These are phyloP conservation scores for Ceratothoa steindachneri DNA, from an alignment of 2,888 invertebrate species.

Conservation along the genomic window DNA sequence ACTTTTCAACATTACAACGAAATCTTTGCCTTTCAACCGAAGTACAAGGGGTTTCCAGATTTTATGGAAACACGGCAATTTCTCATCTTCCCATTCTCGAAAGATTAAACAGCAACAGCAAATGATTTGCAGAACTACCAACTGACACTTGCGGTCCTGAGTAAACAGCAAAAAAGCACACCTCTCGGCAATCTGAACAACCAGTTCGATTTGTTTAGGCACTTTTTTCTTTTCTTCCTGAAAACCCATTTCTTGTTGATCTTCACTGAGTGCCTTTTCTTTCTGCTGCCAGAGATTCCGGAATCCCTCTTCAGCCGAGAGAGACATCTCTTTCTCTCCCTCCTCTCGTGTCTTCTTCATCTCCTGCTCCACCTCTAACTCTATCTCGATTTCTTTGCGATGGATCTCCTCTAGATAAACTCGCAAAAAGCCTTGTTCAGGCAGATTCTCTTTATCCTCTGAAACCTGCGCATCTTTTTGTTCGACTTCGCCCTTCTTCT, in stretches of 20 bases:
- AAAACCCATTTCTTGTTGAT: neutral
- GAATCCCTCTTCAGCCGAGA: neutral
- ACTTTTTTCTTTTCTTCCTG: conserved; percentile 9
- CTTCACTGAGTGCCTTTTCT: neutral
- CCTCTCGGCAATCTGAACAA: conserved; percentile 28
- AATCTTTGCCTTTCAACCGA: conserved; percentile 25
- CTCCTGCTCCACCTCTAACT: conserved; percentile 9
- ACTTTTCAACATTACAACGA: conserved; percentile 20
- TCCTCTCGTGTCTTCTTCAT: conserved; percentile 8
- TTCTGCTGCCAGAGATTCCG: neutral
- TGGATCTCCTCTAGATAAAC: neutral
- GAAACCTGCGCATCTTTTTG: neutral
- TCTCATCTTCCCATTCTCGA: conserved; percentile 23
- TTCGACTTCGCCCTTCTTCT: neutral
- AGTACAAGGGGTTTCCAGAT: conserved; percentile 38
- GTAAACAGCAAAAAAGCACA: conserved; percentile 27
- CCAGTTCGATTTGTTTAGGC: conserved; percentile 25
- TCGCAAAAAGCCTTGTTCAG: neutral
- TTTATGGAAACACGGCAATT: conserved; percentile 33
- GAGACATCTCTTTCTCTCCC: neutral
- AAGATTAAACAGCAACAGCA: conserved; percentile 22
- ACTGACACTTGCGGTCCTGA: conserved; percentile 15
- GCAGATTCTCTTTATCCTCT: neutral
- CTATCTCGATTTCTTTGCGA: neutral
- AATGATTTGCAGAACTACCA: conserved; percentile 26